Evolutionary conservation across 2,888 invertebrate species (phyloP).

Genomic region (Catotricha subobsoleta): DNA sequence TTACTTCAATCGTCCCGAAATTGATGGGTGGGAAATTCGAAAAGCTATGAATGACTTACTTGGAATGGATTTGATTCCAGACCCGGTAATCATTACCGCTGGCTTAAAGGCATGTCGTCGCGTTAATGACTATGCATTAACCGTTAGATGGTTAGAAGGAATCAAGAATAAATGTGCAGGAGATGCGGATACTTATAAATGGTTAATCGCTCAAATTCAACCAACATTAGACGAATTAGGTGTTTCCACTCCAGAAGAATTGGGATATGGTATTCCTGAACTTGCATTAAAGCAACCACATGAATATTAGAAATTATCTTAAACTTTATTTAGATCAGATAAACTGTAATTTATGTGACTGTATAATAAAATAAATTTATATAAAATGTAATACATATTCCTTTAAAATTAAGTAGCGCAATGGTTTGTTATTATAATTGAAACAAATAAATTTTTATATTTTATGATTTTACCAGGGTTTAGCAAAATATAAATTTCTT

Average conservation of each 20-base stretch:
- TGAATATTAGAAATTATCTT: no score
- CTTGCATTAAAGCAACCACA: constrained; percentile 44
- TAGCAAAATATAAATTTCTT: no score
- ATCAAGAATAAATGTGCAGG: constrained; percentile 75
- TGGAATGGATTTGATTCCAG: constrained; percentile 83
- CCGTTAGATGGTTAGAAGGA: constrained; percentile 82
- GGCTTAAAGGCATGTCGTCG: constrained; percentile 81
- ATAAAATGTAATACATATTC: no score
- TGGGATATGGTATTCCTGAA: constrained; percentile 96
- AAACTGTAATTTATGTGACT: no score
- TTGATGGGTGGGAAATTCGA: constrained; percentile 89
- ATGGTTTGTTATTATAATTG: no score
- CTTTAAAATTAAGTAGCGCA: no score
- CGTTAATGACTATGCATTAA: constrained; percentile 85
- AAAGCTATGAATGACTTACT: constrained; percentile 78
- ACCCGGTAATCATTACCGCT: constrained; percentile 73
- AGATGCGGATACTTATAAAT: constrained; percentile 66
- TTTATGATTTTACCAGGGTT: no score
- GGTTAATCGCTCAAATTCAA: constrained; percentile 71
- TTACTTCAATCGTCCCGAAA: constrained; percentile 70
- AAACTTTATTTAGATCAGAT: no score
- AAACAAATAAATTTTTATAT: no score
- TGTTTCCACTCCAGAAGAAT: constrained; percentile 80
- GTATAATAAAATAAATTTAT: no score
- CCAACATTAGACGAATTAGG: constrained; percentile 90